phyloP scores from a whole-genome alignment of 2,888 invertebrate genomes.

The Tipula unca region DNA sequence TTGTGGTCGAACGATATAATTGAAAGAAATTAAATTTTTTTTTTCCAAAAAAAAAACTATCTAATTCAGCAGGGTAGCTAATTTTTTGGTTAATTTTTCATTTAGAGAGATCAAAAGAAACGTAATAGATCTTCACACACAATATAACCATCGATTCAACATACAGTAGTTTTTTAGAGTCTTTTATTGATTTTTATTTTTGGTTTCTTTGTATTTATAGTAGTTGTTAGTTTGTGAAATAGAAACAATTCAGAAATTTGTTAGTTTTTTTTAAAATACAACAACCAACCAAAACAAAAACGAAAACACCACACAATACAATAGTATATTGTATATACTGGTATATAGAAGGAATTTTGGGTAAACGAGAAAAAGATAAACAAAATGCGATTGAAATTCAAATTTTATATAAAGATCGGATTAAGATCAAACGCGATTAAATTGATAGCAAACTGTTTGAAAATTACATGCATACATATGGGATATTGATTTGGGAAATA shows the following conservation, averaged over 20 bases:
- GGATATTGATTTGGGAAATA: constrained; percentile 3
- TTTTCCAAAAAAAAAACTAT: background rate
- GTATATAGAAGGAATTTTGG: background rate
- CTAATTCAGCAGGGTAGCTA: constrained; percentile 17
- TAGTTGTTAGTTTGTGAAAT: background rate
- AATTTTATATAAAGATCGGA: background rate
- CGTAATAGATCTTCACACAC: background rate
- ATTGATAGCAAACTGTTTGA: background rate
- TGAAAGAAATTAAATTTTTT: background rate
- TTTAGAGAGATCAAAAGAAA: background rate
- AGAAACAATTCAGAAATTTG: background rate
- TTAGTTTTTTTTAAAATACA: background rate
- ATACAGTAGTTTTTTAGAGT: background rate
- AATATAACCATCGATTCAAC: background rate
- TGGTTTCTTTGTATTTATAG: background rate
- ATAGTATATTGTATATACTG: too few species aligned
- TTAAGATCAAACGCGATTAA: background rate
- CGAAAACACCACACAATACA: background rate
- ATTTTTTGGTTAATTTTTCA: constrained; percentile 16
- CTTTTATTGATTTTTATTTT: background rate
- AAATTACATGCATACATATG: background rate
- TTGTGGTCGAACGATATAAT: background rate
- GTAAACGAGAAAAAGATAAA: background rate
- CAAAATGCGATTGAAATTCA: background rate
- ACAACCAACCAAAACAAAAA: background rate